Conservation (phyloP, 2,797 vertebrate genomes). For the Mastacembelus armatus region DNA sequence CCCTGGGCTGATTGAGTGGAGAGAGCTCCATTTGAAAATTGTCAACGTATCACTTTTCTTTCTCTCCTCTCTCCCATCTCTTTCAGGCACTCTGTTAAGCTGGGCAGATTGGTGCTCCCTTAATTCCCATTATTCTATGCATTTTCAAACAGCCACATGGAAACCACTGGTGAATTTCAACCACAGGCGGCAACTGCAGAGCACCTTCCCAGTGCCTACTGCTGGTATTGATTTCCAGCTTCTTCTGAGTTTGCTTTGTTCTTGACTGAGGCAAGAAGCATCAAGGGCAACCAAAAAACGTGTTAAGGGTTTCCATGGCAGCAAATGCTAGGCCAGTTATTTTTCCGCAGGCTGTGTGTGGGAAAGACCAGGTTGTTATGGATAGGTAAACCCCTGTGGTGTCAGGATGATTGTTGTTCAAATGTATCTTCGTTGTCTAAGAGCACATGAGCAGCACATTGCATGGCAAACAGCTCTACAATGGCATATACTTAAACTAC, state of each 20-base stretch:
- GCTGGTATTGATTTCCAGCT: slow-evolving; percentile 58
- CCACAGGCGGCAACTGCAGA: slow-evolving; percentile 1
- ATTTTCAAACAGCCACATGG: slow-evolving; percentile 66
- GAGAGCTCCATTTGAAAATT: slow-evolving; percentile 57
- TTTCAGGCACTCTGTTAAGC: slow-evolving; percentile 47
- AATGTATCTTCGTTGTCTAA: slow-evolving; percentile 12
- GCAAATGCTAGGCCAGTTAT: slow-evolving; percentile 22
- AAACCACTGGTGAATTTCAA: slow-evolving; percentile 59
- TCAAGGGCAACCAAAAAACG: slow-evolving; percentile 53
- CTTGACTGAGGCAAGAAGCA: slow-evolving; percentile 57
- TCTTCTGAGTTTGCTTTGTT: slow-evolving; percentile 46
- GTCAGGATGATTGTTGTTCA: slow-evolving; percentile 31
- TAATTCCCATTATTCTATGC: slow-evolving; percentile 69
- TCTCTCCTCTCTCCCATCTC: slow-evolving; percentile 21
- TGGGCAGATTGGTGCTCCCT: slow-evolving; percentile 42
- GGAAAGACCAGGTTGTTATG: slow-evolving; percentile 20
- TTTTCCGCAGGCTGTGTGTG: slow-evolving; percentile 26
- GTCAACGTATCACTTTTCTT: slow-evolving; percentile 51
- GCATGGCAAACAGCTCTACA: not conserved
- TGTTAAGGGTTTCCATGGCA: slow-evolving; percentile 65
- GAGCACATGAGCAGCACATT: not conserved
- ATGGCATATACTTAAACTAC: not conserved
- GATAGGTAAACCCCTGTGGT: slow-evolving; percentile 10
- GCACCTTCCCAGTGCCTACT: not conserved
- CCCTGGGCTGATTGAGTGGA: slow-evolving; percentile 52